These are phyloP conservation scores for Podarcis siculus DNA, from an alignment of 2,797 vertebrate species.

Conservation along the genomic window DNA sequence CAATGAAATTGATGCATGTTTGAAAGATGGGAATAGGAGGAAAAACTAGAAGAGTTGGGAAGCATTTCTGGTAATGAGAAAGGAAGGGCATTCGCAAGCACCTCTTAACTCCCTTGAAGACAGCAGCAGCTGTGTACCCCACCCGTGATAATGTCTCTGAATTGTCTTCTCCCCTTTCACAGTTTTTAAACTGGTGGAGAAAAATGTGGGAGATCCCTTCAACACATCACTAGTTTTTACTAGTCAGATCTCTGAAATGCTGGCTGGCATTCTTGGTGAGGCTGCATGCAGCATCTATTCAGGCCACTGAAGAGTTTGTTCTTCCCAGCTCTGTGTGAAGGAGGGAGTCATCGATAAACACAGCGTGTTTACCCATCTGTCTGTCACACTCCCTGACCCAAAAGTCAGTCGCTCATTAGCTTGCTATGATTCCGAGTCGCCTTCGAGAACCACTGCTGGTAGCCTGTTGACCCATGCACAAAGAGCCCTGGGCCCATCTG, in stretches of 20 bases:
- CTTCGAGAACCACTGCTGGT: not conserved
- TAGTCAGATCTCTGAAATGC: not conserved
- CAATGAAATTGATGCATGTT: too few relatives aligned
- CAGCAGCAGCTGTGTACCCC: too few relatives aligned
- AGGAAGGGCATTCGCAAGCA: too few relatives aligned
- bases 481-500: not conserved
- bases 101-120: too few relatives aligned
- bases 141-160: too few relatives aligned
- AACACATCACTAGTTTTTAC: not conserved
- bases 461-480: not conserved
- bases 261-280: not conserved
- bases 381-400: not conserved
- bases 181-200: too few relatives aligned
- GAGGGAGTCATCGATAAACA: not conserved
- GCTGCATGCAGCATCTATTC: too few relatives aligned
- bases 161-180: too few relatives aligned
- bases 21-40: too few relatives aligned
- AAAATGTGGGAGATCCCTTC: too few relatives aligned
- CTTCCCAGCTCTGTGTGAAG: not conserved
- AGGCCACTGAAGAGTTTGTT: not conserved
- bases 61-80: too few relatives aligned
- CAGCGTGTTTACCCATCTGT: not conserved
- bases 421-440: not conserved
- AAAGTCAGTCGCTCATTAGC: not conserved
- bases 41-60: too few relatives aligned